phyloP scores from a whole-genome alignment of 2,888 invertebrate genomes.

The Mimas tiliae region DNA sequence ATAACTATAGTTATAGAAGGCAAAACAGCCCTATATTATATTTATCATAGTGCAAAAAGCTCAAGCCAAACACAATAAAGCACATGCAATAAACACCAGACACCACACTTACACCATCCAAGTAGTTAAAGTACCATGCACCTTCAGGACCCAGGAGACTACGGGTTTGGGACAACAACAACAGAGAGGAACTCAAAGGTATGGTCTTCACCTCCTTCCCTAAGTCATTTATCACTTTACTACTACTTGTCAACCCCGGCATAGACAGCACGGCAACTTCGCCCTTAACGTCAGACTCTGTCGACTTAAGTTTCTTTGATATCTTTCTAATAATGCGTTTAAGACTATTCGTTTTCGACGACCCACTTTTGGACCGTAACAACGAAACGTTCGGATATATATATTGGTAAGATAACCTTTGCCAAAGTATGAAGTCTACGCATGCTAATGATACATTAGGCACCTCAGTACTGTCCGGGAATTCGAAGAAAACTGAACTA shows the following conservation, averaged over 20 bases:
- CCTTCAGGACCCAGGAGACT: conserved; percentile 67
- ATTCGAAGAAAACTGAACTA: conserved; percentile 76
- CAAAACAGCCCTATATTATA: no score
- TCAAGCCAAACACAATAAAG: conserved; percentile 37
- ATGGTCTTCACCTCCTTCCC: conserved; percentile 68
- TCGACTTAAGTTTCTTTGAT: conserved; percentile 56
- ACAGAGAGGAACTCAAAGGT: conserved; percentile 69
- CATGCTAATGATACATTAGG: conserved; percentile 60
- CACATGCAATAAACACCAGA: conserved; percentile 55
- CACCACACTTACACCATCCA: conserved; percentile 79
- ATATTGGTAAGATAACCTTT: conserved; percentile 61
- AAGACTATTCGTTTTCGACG: conserved; percentile 61
- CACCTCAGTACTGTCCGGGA: conserved; percentile 53
- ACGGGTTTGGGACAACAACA: conserved; percentile 69
- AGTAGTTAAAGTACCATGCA: conserved; percentile 81
- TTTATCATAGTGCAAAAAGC: conserved; percentile 11
- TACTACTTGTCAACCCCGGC: conserved; percentile 66
- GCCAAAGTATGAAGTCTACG: conserved; percentile 77
- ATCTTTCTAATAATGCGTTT: conserved; percentile 59
- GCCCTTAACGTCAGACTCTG: conserved; percentile 53
- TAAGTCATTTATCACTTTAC: conserved; percentile 63
- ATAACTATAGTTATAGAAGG: no score
- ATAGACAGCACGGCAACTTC: conserved; percentile 72
- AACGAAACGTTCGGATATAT: conserved; percentile 70
- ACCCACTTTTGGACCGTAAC: conserved; percentile 55